Evolutionary conservation across 1,140 invertebrate genomes (phyloP).

Genomic region (Macrosteles quadrilineatus): DNA sequence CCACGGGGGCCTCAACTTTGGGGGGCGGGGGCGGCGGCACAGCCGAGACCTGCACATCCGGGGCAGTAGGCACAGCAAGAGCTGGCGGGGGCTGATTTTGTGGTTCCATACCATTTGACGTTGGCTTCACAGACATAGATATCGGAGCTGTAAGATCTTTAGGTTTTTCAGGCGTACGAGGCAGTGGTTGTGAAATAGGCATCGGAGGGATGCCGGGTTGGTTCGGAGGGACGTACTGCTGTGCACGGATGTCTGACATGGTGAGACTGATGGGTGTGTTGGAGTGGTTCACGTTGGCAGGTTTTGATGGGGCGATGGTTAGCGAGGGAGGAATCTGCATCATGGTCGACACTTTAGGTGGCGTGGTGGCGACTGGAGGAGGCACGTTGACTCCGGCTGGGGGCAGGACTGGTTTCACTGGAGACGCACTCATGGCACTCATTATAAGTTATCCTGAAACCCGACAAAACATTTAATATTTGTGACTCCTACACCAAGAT

Average conservation of each 20-base stretch:
- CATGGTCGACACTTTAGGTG: not conserved
- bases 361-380: slow-evolving; percentile 10
- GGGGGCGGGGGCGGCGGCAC: not conserved
- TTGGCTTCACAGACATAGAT: not conserved
- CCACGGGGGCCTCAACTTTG: not conserved
- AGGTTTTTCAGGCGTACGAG: slow-evolving; percentile 36
- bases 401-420: slow-evolving; percentile 33
- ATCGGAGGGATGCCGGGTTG: slow-evolving; percentile 6
- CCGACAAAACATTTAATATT: too few relatives aligned
- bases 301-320: slow-evolving; percentile 14
- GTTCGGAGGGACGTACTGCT: not conserved
- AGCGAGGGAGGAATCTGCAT: slow-evolving; percentile 6
- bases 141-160: not conserved
- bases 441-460: slow-evolving; percentile 36
- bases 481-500: too few relatives aligned
- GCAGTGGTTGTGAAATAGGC: slow-evolving; percentile 29
- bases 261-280: slow-evolving; percentile 39
- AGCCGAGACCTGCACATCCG: too few relatives aligned
- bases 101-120: slow-evolving; percentile 30
- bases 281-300: slow-evolving; percentile 18
- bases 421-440: slow-evolving; percentile 44
- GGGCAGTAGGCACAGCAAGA: not conserved
- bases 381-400: slow-evolving; percentile 6
- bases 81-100: not conserved
- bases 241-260: slow-evolving; percentile 34